phyloP scores from a whole-genome alignment of 2,113 vertebrate genomes.

The Microcebus ravelobensis region DNA sequence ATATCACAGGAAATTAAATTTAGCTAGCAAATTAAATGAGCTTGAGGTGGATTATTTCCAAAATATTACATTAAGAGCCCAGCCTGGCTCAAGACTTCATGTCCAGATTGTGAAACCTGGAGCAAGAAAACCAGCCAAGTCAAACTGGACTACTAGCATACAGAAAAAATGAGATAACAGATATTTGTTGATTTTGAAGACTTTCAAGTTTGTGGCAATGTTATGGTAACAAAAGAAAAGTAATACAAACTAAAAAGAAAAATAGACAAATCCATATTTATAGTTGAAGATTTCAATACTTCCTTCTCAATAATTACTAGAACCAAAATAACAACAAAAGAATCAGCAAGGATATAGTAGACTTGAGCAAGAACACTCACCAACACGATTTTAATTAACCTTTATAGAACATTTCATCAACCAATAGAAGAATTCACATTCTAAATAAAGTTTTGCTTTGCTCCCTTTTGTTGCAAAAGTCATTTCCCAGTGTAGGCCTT shows the following conservation, averaged over 20 bases:
- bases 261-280: neutral
- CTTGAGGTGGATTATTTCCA: neutral
- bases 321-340: neutral
- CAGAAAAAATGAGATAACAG: neutral
- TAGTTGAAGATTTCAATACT: neutral
- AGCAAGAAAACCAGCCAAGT: neutral
- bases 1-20: neutral
- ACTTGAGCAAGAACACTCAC: neutral
- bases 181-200: neutral
- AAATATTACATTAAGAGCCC: neutral
- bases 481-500: neutral
- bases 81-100: neutral
- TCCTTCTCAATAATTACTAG: neutral
- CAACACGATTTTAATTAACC: neutral
- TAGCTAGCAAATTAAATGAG: neutral
- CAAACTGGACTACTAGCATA: neutral
- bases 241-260: neutral
- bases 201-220: neutral
- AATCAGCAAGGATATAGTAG: neutral
- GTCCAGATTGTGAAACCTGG: neutral
- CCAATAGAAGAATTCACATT: neutral
- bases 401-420: neutral
- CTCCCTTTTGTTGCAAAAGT: neutral
- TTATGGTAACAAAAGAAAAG: neutral
- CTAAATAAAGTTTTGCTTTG: neutral